These are phyloP conservation scores for Xenopus tropicalis DNA, from an alignment of 2,113 vertebrate genomes.

Conservation along the genomic window DNA sequence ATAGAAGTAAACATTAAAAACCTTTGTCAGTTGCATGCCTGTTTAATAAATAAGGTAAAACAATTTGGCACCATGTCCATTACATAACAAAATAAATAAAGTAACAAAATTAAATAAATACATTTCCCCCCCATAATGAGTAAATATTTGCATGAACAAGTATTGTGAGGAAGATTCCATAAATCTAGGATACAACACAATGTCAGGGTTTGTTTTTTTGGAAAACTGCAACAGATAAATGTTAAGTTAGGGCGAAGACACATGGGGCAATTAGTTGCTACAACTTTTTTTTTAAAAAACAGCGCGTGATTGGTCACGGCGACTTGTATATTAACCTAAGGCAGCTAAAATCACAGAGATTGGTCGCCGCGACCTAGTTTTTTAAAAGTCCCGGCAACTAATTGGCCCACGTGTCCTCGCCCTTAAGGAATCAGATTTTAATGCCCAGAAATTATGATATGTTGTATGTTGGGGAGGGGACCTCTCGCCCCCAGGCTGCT, in stretches of 20 bases:
- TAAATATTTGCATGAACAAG: slow-evolving; percentile 47
- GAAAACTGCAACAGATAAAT: slow-evolving; percentile 59
- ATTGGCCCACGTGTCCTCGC: too few relatives aligned
- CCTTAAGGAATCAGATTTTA: slow-evolving; percentile 56
- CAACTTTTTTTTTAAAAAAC: too few relatives aligned
- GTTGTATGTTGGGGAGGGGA: slow-evolving; percentile 40
- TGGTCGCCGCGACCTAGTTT: too few relatives aligned
- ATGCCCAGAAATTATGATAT: slow-evolving; percentile 60
- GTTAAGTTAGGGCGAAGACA: too few relatives aligned
- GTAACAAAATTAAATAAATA: slow-evolving; percentile 61
- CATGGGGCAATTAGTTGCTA: too few relatives aligned
- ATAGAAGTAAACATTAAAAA: slow-evolving; percentile 62
- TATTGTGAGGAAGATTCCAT: slow-evolving; percentile 70
- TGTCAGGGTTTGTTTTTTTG: slow-evolving; percentile 48
- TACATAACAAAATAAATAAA: slow-evolving; percentile 71
- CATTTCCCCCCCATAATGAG: slow-evolving; percentile 66
- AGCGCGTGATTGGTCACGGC: too few relatives aligned
- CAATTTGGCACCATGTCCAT: slow-evolving; percentile 71
- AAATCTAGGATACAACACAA: slow-evolving; percentile 58
- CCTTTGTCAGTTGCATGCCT: slow-evolving; percentile 61
- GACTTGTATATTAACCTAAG: too few relatives aligned
- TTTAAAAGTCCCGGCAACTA: too few relatives aligned
- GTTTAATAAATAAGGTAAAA: slow-evolving; percentile 76
- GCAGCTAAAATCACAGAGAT: slow-evolving; percentile 55
- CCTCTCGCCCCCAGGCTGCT: too few relatives aligned